Percentiles rank a stretch among this genome's conserved stretches.
phyloP scores from a whole-genome alignment of 1,140 invertebrate species.

The Zeugodacus cucurbitae region DNA sequence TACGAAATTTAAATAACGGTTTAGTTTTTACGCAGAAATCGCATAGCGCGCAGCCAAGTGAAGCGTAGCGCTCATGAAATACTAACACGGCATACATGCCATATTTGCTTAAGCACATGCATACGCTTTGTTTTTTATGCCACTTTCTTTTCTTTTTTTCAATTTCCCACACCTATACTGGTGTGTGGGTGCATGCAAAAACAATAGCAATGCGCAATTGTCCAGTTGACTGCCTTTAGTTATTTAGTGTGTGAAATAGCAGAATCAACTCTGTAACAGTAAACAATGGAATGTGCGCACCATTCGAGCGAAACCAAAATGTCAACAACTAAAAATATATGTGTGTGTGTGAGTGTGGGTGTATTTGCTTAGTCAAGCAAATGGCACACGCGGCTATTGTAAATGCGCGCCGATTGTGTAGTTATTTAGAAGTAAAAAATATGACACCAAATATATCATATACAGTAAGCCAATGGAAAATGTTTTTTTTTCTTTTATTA shows the following conservation, averaged over 20 bases:
- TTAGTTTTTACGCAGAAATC: not conserved
- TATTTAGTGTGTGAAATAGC: not conserved
- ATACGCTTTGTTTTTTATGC: not conserved
- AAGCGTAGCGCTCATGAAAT: not conserved
- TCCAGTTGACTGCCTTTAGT: not conserved
- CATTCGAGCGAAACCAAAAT: not conserved
- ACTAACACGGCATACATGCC: not conserved
- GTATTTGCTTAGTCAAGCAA: not conserved
- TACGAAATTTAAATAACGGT: not conserved
- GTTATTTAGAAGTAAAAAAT: no score
- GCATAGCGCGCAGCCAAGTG: not conserved
- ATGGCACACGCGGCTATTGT: not conserved
- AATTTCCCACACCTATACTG: no score
- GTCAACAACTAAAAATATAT: not conserved
- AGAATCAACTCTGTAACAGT: not conserved
- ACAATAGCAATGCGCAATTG: not conserved
- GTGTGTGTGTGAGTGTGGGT: not conserved
- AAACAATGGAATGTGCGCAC: conserved; percentile 1
- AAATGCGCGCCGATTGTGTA: not conserved
- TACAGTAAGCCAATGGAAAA: no score
- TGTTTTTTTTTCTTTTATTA: no score
- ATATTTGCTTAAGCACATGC: not conserved
- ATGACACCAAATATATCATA: no score
- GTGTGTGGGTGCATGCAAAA: not conserved
- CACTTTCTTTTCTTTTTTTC: no score